These are phyloP conservation scores for Heliconius congener DNA, from an alignment of 1,140 invertebrate genomes.

Conservation along the genomic window DNA sequence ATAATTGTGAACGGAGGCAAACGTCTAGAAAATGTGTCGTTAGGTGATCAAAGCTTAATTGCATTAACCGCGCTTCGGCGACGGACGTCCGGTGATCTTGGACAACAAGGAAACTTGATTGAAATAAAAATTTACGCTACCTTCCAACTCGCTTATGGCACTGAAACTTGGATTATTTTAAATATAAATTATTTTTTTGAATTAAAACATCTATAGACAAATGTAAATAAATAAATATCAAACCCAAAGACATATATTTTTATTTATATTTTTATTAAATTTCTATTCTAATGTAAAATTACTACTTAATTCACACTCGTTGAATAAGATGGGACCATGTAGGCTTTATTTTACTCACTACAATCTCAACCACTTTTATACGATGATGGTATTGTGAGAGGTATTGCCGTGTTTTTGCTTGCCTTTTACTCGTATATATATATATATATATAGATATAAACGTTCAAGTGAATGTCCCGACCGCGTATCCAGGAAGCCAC, in stretches of 20 bases:
- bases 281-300: too few species aligned
- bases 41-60: slow-evolving; percentile 72
- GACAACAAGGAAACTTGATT: slow-evolving; percentile 61
- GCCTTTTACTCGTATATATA: not conserved
- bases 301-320: not conserved
- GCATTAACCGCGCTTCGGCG: slow-evolving; percentile 58
- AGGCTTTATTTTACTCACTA: not conserved
- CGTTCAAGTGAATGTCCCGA: slow-evolving; percentile 39
- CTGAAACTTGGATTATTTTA: slow-evolving; percentile 11
- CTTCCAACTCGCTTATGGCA: not conserved
- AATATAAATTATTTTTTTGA: not conserved
- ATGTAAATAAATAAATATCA: too few species aligned
- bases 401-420: not conserved
- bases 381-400: not conserved
- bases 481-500: slow-evolving; percentile 60
- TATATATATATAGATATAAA: not conserved
- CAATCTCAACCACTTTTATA: not conserved
- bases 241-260: too few species aligned
- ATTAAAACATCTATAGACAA: too few species aligned
- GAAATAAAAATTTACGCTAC: slow-evolving; percentile 54
- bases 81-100: slow-evolving; percentile 60
- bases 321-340: not conserved
- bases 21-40: slow-evolving; percentile 58
- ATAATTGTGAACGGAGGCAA: slow-evolving; percentile 39
- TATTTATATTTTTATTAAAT: too few species aligned